Evolutionary conservation across 2,888 invertebrate genomes (phyloP).

Genomic region (Zootermopsis nevadensis): DNA sequence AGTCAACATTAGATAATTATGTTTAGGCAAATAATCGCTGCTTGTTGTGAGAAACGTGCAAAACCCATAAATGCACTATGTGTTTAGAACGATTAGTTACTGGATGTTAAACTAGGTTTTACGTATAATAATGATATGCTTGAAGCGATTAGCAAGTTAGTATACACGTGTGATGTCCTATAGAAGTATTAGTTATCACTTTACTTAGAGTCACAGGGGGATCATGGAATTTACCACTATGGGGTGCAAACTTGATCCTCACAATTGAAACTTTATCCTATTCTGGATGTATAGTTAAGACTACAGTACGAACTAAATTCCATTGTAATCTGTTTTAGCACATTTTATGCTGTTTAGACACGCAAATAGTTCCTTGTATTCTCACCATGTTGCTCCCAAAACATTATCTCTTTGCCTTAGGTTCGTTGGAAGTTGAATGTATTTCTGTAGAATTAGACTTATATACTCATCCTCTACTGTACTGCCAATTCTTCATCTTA

Average conservation of each 20-base stretch:
- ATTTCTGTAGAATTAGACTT: background rate
- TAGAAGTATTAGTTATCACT: background rate
- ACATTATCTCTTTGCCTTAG: background rate
- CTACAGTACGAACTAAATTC: no score
- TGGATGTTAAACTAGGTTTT: no score
- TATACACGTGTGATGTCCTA: no score
- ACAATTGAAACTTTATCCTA: background rate
- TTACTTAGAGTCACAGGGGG: background rate
- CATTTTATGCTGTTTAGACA: background rate
- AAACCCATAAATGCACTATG: no score
- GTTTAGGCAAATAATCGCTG: no score
- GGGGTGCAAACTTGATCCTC: slow-evolving; percentile 3
- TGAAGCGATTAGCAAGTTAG: no score
- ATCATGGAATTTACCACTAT: background rate
- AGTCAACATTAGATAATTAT: no score
- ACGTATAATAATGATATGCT: no score
- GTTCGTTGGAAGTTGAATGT: background rate
- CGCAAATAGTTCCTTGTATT: background rate
- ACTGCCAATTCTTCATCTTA: slow-evolving; percentile 37
- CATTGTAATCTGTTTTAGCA: background rate
- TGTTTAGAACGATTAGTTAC: no score
- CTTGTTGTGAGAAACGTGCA: no score
- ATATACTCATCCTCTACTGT: slow-evolving; percentile 13
- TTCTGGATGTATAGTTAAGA: background rate
- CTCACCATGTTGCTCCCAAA: background rate